Evolutionary conservation across 2,113 vertebrate species (phyloP), one percentile per base, ranked within the genome.

Genomic region (Leucoraja erinaceus): DNA sequence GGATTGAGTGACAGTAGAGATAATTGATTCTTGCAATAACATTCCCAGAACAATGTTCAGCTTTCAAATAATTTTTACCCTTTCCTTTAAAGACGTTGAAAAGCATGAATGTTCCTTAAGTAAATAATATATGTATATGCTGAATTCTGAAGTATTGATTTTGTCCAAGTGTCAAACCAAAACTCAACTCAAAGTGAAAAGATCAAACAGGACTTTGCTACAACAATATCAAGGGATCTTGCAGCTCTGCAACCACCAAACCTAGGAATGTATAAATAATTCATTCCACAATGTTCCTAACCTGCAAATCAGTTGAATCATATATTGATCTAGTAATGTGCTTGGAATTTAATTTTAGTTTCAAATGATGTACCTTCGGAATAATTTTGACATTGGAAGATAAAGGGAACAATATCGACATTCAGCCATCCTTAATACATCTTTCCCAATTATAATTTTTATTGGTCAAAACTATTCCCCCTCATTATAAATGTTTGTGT

Each of bases 91-190:
- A 63, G 83, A 63, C 18, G 10, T 88, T 88, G 83, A 66, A 88
- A 66, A 28, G 59, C n/a, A 63, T 88, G 56, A 66, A 63, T 63
- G 28, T 63, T 63, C 28, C 61, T 63, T 31, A 61, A 88, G 14
- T 88, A 88, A 88, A 88, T 88, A 63, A 63, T 63, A 88, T 88
- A 63, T 59, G n/a, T 86, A 86, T 86, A 88, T 16, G n/a, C 59
- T 88, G 56, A 88, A 88, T 63, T 66, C 59, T 61, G 81, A 14
- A 18, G 83, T 18, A 88, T 66, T 88, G 83, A 88, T 88, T 88
- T 86, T 88, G 12, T 63, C 28, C 59, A 88, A 28, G 25, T 63
- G 59, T 88, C 83, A 63, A 63, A 88, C 0, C 14, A 63, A 61
- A 88, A 88, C 28, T 31, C 56, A 11, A 63, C 5, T 63, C 59